Evolutionary conservation across 2,888 invertebrate genomes (phyloP), one percentile per base, ranked within the genome.

Genomic region (Meliscaeva auricollis): DNA sequence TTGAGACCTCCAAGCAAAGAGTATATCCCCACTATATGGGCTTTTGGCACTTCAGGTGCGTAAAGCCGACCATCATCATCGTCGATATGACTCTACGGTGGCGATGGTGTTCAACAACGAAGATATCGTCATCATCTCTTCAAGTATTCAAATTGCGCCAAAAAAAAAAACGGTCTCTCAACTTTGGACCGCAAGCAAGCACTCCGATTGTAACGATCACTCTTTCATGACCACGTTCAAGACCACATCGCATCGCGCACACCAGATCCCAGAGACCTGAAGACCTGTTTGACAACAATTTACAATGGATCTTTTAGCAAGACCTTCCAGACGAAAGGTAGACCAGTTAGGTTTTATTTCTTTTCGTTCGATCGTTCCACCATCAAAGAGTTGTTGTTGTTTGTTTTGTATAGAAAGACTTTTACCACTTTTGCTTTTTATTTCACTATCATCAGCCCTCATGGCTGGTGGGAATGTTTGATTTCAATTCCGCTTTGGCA

Each of bases 371-470:
- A 5, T 35, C 46, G 54, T 35, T 46, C n/a, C 48, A 15, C 7
- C 15, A 38, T 58, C 8, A 38, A 38, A 1, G 35, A 3, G 3
- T 11, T n/a, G n/a, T n/a, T n/a, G n/a, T n/a, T n/a, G n/a, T n/a
- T n/a, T n/a, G n/a, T n/a, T n/a, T 9, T 13, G 44, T 56, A 26
- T 22, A 68, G 85, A 81, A 85, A 85, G 85, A 73, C 85, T 85
- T 85, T 85, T 85, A 85, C 85, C 77, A 85, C 81, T 85, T 85
- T 85, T 85, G 85, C 81, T 85, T 85, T 85, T 68, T 66, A 26
- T 50, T 66, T 66, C 17, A 17, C 17, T 17, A 7, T 46, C 13
- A 15, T 15, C 26, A 8, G n/a, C 9, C 2, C 3, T 6, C 17
- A 32, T 22, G 15, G 30, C 13, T 9, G 32, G 30, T 30, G 66